phyloP scores from a whole-genome alignment of 2,113 vertebrate species.

The Channa maculata region DNA sequence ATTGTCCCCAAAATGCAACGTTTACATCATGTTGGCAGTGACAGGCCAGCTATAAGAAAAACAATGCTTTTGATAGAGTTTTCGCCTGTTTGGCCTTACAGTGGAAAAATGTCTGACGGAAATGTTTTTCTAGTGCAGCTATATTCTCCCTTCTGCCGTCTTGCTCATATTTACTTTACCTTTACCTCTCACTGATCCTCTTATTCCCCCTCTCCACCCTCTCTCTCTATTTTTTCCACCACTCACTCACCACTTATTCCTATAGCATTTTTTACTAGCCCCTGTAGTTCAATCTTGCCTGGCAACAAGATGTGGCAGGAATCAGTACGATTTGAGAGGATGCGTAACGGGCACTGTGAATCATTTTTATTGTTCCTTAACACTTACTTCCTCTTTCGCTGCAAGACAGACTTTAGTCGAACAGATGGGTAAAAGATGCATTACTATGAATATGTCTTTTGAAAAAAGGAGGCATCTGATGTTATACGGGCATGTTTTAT shows the following conservation, averaged over 20 bases:
- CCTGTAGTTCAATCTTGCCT: constrained; percentile 64
- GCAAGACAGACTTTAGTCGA: constrained; percentile 65
- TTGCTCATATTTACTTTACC: constrained; percentile 31
- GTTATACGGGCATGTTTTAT: constrained; percentile 77
- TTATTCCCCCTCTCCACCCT: constrained; percentile 19
- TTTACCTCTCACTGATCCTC: constrained; percentile 48
- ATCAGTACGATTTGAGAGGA: constrained; percentile 67
- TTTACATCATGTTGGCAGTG: constrained; percentile 46
- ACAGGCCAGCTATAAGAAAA: constrained; percentile 26
- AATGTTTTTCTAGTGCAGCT: constrained; percentile 17
- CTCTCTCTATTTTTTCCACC: constrained; percentile 13
- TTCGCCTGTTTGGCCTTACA: neutral
- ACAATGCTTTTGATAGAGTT: constrained; percentile 23
- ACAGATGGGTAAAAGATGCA: constrained; percentile 83
- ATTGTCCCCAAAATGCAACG: constrained; percentile 18
- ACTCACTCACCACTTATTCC: constrained; percentile 20
- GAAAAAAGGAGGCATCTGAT: constrained; percentile 59
- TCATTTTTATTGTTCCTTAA: constrained; percentile 81
- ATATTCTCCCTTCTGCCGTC: neutral
- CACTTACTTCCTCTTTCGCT: constrained; percentile 67
- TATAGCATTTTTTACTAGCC: constrained; percentile 54
- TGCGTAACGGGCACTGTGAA: constrained; percentile 69
- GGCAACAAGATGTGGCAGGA: constrained; percentile 73
- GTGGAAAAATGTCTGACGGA: constrained; percentile 29
- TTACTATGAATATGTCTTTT: constrained; percentile 73